Percentiles rank a stretch among this genome's conserved stretches.
phyloP scores from a whole-genome alignment of 2,888 invertebrate species.

The Phortica okadai region DNA sequence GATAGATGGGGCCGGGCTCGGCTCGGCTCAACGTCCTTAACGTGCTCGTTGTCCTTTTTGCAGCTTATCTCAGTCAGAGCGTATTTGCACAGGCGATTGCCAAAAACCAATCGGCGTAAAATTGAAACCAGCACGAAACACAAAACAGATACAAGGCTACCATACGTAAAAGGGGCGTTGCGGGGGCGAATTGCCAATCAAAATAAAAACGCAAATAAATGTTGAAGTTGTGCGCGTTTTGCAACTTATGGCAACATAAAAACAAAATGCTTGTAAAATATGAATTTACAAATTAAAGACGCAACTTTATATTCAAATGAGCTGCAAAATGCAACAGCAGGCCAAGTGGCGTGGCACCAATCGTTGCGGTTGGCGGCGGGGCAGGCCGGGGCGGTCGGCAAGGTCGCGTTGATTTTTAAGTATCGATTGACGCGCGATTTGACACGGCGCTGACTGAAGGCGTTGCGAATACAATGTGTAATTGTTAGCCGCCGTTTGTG shows the following conservation, averaged over 20 bases:
- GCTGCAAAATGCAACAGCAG: conserved; percentile 61
- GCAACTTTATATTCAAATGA: conserved; percentile 52
- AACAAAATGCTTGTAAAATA: conserved; percentile 56
- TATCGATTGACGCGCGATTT: conserved; percentile 73
- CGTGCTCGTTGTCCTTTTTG: conserved; percentile 15
- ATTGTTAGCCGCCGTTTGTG: conserved; percentile 56
- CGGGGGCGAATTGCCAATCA: neutral
- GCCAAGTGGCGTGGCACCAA: neutral
- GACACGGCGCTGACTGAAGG: conserved; percentile 54
- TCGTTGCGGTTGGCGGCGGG: conserved; percentile 16
- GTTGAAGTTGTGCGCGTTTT: conserved; percentile 15
- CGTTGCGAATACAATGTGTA: conserved; percentile 53
- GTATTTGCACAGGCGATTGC: conserved; percentile 77
- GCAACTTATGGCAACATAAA: conserved; percentile 55
- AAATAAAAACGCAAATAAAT: conserved; percentile 37
- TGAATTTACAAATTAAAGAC: conserved; percentile 53
- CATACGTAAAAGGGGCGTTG: neutral
- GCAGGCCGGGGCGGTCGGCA: conserved; percentile 26
- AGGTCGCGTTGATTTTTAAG: conserved; percentile 38
- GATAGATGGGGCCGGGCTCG: conserved; percentile 21
- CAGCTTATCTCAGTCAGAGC: conserved; percentile 70
- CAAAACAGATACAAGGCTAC: conserved; percentile 42
- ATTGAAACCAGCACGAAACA: conserved; percentile 72
- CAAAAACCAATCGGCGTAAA: conserved; percentile 77
- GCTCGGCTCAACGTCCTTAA: neutral